Evolutionary conservation across 2,797 vertebrate genomes (phyloP).

Genomic region (Philypnodon macrostomus): DNA sequence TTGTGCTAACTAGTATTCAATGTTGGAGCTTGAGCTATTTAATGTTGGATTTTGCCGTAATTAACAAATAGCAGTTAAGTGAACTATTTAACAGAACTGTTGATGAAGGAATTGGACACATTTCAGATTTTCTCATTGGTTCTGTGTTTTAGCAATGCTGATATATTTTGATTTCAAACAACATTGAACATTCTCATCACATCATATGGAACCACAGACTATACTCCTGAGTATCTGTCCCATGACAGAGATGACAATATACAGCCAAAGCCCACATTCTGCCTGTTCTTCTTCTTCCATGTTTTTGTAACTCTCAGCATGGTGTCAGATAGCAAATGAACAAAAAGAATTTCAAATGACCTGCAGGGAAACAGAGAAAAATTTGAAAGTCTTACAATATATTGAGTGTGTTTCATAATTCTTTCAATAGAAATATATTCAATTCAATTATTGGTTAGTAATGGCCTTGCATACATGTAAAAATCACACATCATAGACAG

Average conservation of each 20-base stretch:
- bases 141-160: too few species aligned
- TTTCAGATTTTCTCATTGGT: too few species aligned
- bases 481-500: conserved; percentile 13
- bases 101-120: too few species aligned
- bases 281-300: conserved; percentile 8
- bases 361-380: not conserved
- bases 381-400: not conserved
- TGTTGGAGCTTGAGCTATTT: too few species aligned
- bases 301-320: conserved; percentile 3
- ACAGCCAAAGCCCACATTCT: conserved; percentile 1
- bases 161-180: too few species aligned
- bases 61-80: too few species aligned
- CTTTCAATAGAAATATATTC: conserved; percentile 22
- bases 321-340: conserved; percentile 1
- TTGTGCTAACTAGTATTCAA: too few species aligned
- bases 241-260: conserved; percentile 12
- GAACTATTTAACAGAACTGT: too few species aligned
- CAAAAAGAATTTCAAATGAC: conserved; percentile 29
- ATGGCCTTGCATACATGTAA: conserved; percentile 6
- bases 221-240: conserved; percentile 16
- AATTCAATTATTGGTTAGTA: conserved; percentile 7
- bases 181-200: too few species aligned
- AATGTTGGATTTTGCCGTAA: too few species aligned
- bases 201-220: not conserved
- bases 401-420: conserved; percentile 5